Percentiles rank a stretch among this genome's conserved stretches.
phyloP scores from a whole-genome alignment of 2,113 vertebrate genomes.

The Atherinomorus stipes region DNA sequence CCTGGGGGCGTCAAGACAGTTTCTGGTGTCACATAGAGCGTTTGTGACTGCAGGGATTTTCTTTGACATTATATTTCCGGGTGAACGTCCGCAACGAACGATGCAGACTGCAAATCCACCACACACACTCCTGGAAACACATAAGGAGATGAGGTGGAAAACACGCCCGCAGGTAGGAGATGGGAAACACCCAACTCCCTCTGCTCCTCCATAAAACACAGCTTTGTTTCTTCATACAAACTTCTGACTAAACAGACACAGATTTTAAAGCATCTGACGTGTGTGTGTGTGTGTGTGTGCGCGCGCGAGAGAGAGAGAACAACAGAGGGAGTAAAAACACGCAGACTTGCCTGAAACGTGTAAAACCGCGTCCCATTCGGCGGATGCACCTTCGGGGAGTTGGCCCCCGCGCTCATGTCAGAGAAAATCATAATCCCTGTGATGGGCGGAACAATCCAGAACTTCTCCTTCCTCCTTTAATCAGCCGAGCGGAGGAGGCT shows the following conservation, averaged over 20 bases:
- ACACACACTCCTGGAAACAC: not conserved
- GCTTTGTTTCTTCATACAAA: not conserved
- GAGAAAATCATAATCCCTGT: conserved; percentile 96
- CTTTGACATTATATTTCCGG: not conserved
- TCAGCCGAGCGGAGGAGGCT: not conserved
- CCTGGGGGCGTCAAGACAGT: too few relatives aligned
- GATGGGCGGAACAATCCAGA: conserved; percentile 82
- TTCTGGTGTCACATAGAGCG: not conserved
- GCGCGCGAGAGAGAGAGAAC: too few relatives aligned
- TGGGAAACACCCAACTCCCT: conserved; percentile 26
- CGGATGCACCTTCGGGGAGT: conserved; percentile 95
- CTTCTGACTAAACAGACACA: not conserved
- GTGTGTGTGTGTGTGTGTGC: too few relatives aligned
- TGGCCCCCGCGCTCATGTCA: conserved; percentile 95
- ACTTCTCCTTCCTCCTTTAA: conserved; percentile 58
- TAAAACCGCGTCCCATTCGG: conserved; percentile 98
- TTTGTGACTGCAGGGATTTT: not conserved
- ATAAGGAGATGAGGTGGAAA: too few relatives aligned
- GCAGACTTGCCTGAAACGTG: conserved; percentile 94
- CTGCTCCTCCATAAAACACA: conserved; percentile 1
- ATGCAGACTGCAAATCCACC: not conserved
- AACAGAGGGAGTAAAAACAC: too few relatives aligned
- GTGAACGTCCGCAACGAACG: not conserved
- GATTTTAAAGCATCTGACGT: not conserved
- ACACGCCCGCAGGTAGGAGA: not conserved